phyloP scores from a whole-genome alignment of 2,113 vertebrate species.

The Siniperca knerii region DNA sequence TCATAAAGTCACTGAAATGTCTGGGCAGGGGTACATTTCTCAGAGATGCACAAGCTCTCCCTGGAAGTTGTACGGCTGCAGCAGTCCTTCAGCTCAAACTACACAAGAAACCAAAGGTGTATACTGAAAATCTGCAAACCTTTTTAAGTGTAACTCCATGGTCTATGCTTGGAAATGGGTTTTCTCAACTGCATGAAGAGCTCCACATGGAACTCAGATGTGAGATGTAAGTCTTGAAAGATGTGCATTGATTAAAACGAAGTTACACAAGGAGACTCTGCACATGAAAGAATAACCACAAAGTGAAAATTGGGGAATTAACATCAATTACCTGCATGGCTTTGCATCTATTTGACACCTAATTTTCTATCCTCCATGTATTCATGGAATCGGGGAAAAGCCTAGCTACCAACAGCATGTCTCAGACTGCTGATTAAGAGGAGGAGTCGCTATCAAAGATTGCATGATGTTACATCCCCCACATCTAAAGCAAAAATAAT shows the following conservation, averaged over 20 bases:
- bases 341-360: slow-evolving; percentile 26
- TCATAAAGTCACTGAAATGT: slow-evolving; percentile 51
- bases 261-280: neutral
- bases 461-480: slow-evolving; percentile 41
- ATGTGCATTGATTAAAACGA: slow-evolving; percentile 11
- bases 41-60: slow-evolving; percentile 34
- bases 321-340: slow-evolving; percentile 41
- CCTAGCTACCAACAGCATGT: neutral
- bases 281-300: slow-evolving; percentile 26
- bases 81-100: slow-evolving; percentile 1
- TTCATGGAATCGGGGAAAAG: slow-evolving; percentile 20
- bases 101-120: neutral
- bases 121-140: neutral
- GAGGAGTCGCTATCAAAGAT: slow-evolving; percentile 45
- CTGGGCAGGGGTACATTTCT: slow-evolving; percentile 35
- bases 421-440: slow-evolving; percentile 48
- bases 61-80: slow-evolving; percentile 26
- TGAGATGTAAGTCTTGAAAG: neutral
- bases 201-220: neutral
- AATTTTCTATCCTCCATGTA: slow-evolving; percentile 26
- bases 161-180: neutral
- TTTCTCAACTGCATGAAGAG: neutral
- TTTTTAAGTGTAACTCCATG: neutral
- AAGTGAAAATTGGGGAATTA: slow-evolving; percentile 22
- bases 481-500: slow-evolving; percentile 61